Percentiles rank a stretch among this genome's conserved stretches.
These are phyloP conservation scores for Aleiodes alternator DNA, from an alignment of 2,888 invertebrate genomes.

Conservation along the genomic window DNA sequence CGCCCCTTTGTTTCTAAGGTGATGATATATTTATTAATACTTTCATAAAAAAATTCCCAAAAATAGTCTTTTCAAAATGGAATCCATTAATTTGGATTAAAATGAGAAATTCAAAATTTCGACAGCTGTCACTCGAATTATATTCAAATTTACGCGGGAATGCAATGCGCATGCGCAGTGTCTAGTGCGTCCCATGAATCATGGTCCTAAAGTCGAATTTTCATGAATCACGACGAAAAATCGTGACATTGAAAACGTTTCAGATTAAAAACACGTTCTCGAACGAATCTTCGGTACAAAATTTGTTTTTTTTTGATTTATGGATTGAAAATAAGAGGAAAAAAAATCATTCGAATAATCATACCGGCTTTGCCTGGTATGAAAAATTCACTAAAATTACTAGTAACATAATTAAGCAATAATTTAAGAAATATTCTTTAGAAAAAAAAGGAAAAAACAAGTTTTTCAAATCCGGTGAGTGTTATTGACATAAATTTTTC, in stretches of 20 bases:
- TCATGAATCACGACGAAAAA: background rate
- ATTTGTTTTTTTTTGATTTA: slow-evolving; percentile 28
- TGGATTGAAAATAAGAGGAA: slow-evolving; percentile 8
- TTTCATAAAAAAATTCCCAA: no score
- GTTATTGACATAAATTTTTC: slow-evolving; percentile 7
- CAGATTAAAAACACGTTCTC: background rate
- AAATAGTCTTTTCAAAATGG: no score
- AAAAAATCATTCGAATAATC: background rate
- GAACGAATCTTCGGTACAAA: background rate
- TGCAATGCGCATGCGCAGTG: no score
- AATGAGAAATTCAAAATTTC: no score
- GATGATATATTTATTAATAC: no score
- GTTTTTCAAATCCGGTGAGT: slow-evolving; percentile 4
- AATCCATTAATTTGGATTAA: no score
- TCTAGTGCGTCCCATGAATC: background rate
- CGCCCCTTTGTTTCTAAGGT: no score
- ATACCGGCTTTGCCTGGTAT: slow-evolving; percentile 1
- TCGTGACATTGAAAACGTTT: background rate
- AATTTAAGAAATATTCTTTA: background rate
- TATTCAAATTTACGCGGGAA: no score
- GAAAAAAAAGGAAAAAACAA: background rate
- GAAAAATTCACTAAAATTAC: slow-evolving; percentile 2
- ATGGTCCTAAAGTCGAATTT: background rate
- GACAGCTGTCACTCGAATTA: no score
- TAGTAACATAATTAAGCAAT: background rate